Evolutionary conservation across 1,140 invertebrate species (phyloP), one percentile per base, ranked within the genome.

Genomic region (Plutomurus gul): DNA sequence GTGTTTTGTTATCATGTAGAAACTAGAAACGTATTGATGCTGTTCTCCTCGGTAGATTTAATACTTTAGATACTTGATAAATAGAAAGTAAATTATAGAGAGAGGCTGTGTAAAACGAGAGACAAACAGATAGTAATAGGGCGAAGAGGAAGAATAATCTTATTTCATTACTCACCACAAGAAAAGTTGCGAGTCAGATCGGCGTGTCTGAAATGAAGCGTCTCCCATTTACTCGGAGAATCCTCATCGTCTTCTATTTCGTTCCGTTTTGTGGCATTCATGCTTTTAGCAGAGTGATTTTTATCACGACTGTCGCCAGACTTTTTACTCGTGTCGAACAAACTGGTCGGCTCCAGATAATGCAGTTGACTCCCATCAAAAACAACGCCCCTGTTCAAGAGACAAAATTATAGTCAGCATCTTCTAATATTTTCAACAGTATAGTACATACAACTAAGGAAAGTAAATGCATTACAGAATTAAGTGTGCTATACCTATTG

Each of bases 281-380:
- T 27, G 70, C 47, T 78, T 71, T 25, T 82, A 75, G 22, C 51
- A 56, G 51, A 8, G 22, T 10, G 25, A 43, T n/a, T 43, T 43
- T 43, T 43, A 43, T 43, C 39, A 43, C 39, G 39, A 43, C 39
- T 7, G 20, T 16, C 60, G 40, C 76, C 75, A 83, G 56, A 79
- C 78, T 87, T 75, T 86, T 86, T 30, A 85, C 85, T 76, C 20
- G 85, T 78, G 73, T 16, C 30, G 27, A 65, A 65, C 13, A 65
- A 65, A 27, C 16, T 27, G 27, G 56, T n/a, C 25, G 87, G 88
- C 88, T 93, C 87, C 18, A 97, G 90, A 85, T 96, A 94, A 86
- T 93, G 92, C 82, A 92, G 90, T 43, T 91, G 88, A 49, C 89
- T 85, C 3, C 94, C 94, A 86, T 96, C 94, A 85, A 90, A 94